phyloP scores from a whole-genome alignment of 1,140 invertebrate genomes.

The Hypothenemus hampei region DNA sequence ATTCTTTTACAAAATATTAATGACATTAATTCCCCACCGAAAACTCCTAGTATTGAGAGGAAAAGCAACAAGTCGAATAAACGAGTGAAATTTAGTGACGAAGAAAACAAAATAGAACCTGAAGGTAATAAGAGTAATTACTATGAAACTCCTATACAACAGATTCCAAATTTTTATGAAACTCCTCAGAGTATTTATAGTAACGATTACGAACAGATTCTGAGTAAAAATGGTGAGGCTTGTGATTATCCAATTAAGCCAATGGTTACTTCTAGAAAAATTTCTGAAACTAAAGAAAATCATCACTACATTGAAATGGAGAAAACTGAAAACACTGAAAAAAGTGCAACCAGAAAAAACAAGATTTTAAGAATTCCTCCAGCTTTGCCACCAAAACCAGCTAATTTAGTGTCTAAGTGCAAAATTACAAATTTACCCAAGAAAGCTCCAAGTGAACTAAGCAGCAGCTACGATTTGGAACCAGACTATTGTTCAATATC shows the following conservation, averaged over 20 bases:
- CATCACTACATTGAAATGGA: slow-evolving; percentile 50
- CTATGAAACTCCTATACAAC: slow-evolving; percentile 45
- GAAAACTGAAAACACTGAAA: slow-evolving; percentile 33
- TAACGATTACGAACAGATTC: slow-evolving; percentile 58
- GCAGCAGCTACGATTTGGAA: slow-evolving; percentile 48
- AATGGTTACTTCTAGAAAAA: not conserved
- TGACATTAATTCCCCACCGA: slow-evolving; percentile 43
- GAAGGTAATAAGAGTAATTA: slow-evolving; percentile 37
- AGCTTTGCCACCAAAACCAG: slow-evolving; percentile 64
- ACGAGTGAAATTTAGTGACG: slow-evolving; percentile 43
- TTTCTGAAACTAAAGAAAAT: slow-evolving; percentile 4
- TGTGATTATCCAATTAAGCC: slow-evolving; percentile 43
- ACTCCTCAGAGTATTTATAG: slow-evolving; percentile 57
- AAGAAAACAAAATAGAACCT: slow-evolving; percentile 34
- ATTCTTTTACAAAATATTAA: slow-evolving; percentile 59
- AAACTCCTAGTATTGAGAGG: slow-evolving; percentile 41
- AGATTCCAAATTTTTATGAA: slow-evolving; percentile 49
- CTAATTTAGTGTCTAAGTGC: slow-evolving; percentile 58
- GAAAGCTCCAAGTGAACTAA: slow-evolving; percentile 23
- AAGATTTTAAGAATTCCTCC: slow-evolving; percentile 60
- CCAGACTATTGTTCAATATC: slow-evolving; percentile 62
- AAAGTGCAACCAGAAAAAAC: slow-evolving; percentile 47
- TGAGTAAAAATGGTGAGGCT: slow-evolving; percentile 50
- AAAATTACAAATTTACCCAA: slow-evolving; percentile 44
- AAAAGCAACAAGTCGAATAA: slow-evolving; percentile 41